Base-by-base conservation (phyloP, 2,797 vertebrate species). In the Vireo griseus region DNA sequence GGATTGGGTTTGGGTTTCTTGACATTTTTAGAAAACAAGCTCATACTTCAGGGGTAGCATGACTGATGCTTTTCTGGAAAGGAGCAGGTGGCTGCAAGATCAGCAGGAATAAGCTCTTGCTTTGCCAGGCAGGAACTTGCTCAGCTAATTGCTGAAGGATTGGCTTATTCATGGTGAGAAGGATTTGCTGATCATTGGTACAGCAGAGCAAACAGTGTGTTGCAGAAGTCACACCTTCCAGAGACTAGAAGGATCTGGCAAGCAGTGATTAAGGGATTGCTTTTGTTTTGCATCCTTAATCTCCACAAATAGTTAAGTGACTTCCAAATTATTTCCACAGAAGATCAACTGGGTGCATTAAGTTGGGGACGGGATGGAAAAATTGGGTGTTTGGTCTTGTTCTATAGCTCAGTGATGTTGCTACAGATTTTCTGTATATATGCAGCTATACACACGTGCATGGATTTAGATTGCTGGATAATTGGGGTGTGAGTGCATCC, bases 1-100 rank as follows among this genome's bases (percentile, higher is more conserved):
- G 95, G 73, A 80, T 95, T 92, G 26, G 66, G 57, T 66, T 80
- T 83, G 76, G 61, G 19, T 54, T 92, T 91, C 92, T 94, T 78
- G 33, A 24, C 3, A 1, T 58, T 83, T 81, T 82, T 79, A 71
- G 55, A 83, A 90, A 82, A 75, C 48, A 81, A 85, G n/a, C 81
- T 92, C 42, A 12, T 80, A 63, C 69, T 92, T 82, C 37, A 69
- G 69, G 79, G 67, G 57, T 92, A 52, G 71, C 16, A 17, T 69
- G 86, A 57, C 58, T 75, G 44, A 58, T 95, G 74, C 42, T 55
- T 75, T 62, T 65, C 82, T 72, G 67, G 76, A 82, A 84, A 83
- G 69, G 52, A 88, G 65, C 51, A 81, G 57, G 57, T 78, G 59
- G 71, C 88, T 95, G 75, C 71, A 75, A 13, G 81, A 72, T 90